Percentiles rank a stretch among this genome's conserved stretches.
These are phyloP conservation scores for Mnemiopsis leidyi DNA, from an alignment of 37 sponge, comb jelly and placozoan genomes.

Conservation along the genomic window DNA sequence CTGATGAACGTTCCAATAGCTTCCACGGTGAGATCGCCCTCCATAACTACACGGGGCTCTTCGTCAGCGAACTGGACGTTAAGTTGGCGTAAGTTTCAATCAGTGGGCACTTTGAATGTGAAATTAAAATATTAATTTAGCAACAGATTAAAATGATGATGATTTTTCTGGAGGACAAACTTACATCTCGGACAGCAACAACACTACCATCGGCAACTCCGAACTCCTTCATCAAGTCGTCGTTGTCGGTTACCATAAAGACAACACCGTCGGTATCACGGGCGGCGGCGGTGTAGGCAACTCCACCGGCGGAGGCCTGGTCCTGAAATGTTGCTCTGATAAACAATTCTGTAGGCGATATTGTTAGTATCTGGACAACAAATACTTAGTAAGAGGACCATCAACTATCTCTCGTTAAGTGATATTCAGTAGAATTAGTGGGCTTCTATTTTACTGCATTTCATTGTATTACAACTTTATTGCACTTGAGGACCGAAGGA, in stretches of 20 bases:
- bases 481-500: too few species aligned
- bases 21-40: conserved; percentile 73
- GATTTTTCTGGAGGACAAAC: neutral
- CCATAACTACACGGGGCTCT: conserved; percentile 63
- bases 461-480: too few species aligned
- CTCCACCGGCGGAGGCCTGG: neutral
- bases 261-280: conserved; percentile 31
- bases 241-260: conserved; percentile 22
- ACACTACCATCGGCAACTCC: conserved; percentile 19
- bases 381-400: too few species aligned
- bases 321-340: conserved; percentile 17
- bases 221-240: neutral
- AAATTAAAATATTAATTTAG: too few species aligned
- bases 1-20: conserved; percentile 74
- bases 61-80: conserved; percentile 86
- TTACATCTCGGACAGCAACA: conserved; percentile 44
- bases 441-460: too few species aligned
- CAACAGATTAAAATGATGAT: neutral
- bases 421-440: too few species aligned
- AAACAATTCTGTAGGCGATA: too few species aligned
- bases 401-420: too few species aligned
- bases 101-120: too few species aligned
- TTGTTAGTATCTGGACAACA: too few species aligned
- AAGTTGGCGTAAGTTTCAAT: neutral
- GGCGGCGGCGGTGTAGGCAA: neutral